These are phyloP conservation scores for Lophotriccus pileatus DNA, from an alignment of 2,797 vertebrate genomes.

Conservation along the genomic window DNA sequence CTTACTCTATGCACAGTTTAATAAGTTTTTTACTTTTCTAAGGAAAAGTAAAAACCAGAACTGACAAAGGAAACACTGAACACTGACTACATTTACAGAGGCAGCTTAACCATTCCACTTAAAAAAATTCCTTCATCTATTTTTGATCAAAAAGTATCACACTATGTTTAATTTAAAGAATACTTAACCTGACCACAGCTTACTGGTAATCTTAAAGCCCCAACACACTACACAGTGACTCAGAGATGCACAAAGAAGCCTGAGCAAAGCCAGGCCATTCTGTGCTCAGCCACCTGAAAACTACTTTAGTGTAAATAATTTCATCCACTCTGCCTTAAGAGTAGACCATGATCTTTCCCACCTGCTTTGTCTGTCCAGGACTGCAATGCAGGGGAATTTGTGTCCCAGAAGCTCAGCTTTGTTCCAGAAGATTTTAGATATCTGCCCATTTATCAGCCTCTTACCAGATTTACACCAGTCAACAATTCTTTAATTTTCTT, in stretches of 20 bases:
- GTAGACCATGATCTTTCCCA: background rate
- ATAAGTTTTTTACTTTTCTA: too few relatives aligned
- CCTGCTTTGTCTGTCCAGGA: background rate
- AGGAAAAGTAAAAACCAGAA: background rate
- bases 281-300: background rate
- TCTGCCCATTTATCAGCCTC: background rate
- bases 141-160: background rate
- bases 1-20: background rate
- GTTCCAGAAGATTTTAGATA: background rate
- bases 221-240: rapidly evolving
- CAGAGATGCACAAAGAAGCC: background rate
- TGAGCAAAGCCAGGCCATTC: rapidly evolving
- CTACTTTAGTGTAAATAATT: background rate
- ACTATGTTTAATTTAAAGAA: background rate
- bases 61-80: background rate
- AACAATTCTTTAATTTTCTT: background rate
- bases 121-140: background rate
- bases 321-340: background rate
- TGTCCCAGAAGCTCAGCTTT: background rate
- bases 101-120: background rate
- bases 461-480: background rate
- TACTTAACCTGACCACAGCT: background rate
- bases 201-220: background rate
- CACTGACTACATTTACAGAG: background rate
- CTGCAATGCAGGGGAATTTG: background rate